phyloP scores from a whole-genome alignment of 1,140 invertebrate genomes.

The Aporrectodea caliginosa region DNA sequence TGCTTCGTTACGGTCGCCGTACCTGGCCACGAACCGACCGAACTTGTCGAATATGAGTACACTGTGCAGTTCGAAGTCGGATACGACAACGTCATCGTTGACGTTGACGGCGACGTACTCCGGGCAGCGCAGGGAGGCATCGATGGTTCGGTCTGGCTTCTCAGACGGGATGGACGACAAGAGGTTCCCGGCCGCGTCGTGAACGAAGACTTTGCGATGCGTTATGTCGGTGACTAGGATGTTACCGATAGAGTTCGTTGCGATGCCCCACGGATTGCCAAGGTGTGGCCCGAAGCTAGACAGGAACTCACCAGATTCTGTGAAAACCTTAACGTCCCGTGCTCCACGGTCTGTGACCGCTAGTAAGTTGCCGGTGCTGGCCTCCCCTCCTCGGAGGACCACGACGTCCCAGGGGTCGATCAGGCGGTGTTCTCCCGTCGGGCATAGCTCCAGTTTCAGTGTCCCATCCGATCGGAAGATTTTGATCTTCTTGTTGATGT shows the following conservation, averaged over 20 bases:
- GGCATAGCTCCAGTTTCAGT: background rate
- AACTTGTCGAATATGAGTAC: conserved; percentile 8
- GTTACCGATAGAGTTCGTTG: background rate
- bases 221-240: conserved; percentile 9
- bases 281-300: conserved; percentile 9
- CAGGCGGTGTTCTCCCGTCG: background rate
- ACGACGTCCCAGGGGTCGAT: conserved; percentile 22
- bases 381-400: background rate
- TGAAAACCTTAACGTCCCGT: conserved; percentile 4
- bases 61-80: conserved; percentile 23
- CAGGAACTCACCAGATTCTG: conserved; percentile 4
- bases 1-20: background rate
- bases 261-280: conserved; percentile 11
- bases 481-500: conserved; percentile 27
- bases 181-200: background rate
- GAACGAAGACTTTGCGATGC: background rate
- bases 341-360: conserved; percentile 15
- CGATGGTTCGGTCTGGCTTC: background rate
- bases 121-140: background rate
- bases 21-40: background rate
- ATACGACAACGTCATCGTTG: conserved; percentile 22
- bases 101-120: conserved; percentile 15
- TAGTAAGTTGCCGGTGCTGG: too few species aligned
- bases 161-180: background rate
- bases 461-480: background rate